Evolutionary conservation across 2,888 invertebrate species (phyloP).

Genomic region (Urechis unicinctus): DNA sequence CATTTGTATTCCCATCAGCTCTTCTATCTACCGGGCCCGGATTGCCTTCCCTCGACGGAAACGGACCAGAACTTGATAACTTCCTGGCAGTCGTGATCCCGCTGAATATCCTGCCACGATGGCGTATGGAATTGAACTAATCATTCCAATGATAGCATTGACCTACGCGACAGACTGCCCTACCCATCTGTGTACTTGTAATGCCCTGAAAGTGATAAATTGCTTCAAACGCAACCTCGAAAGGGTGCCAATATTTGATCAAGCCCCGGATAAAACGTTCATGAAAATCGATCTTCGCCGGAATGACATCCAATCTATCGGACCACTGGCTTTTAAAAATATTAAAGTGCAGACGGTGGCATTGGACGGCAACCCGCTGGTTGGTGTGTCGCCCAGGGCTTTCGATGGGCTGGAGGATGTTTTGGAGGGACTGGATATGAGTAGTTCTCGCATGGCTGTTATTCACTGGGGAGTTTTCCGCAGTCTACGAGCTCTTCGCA

Average conservation of each 20-base stretch:
- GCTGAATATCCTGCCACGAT: no score
- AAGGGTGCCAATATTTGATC: slow-evolving; percentile 13
- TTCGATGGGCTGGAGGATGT: slow-evolving; percentile 18
- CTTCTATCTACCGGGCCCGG: no score
- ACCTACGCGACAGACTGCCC: slow-evolving; percentile 9
- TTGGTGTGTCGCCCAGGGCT: slow-evolving; percentile 20
- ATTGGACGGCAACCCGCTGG: slow-evolving; percentile 17
- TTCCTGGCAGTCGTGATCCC: no score
- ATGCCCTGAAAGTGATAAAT: slow-evolving; percentile 4
- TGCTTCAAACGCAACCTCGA: slow-evolving; percentile 16
- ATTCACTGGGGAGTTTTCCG: slow-evolving; percentile 22
- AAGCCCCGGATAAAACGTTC: slow-evolving; percentile 3
- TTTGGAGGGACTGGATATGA: slow-evolving; percentile 14
- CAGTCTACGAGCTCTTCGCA: slow-evolving; percentile 7
- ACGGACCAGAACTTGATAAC: no score
- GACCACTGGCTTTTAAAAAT: slow-evolving; percentile 15
- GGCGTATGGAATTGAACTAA: no score
- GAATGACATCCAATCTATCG: slow-evolving; percentile 18
- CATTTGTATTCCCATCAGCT: no score
- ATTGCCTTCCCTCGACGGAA: no score
- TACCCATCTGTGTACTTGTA: slow-evolving; percentile 14
- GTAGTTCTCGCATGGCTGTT: slow-evolving; percentile 12
- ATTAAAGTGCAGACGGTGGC: slow-evolving; percentile 9
- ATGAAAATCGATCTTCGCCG: slow-evolving; percentile 15
- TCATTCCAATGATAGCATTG: no score